Evolutionary conservation across 2,797 vertebrate genomes (phyloP).

Genomic region (Anas georgica): DNA sequence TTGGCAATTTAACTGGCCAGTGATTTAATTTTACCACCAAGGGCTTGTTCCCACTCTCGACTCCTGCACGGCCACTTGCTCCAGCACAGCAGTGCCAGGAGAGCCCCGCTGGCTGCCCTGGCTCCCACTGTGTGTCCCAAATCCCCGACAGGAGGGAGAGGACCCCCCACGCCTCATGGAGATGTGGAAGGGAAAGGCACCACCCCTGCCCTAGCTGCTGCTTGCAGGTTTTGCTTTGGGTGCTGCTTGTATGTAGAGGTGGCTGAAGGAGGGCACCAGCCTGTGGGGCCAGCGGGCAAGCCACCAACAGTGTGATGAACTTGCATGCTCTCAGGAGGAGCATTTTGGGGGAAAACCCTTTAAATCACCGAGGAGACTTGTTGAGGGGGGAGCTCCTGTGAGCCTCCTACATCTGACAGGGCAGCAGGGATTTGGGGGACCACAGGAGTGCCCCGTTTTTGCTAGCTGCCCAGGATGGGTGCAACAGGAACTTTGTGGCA

Average conservation of each 20-base stretch:
- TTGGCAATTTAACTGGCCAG: background rate
- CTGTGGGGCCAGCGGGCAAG: fast-evolving
- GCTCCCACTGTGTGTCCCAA: background rate
- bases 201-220: background rate
- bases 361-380: background rate
- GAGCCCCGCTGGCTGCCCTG: background rate
- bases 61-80: background rate
- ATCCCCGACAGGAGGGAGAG: background rate
- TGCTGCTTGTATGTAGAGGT: fast-evolving
- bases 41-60: background rate
- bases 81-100: background rate
- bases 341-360: background rate
- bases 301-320: background rate
- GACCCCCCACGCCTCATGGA: background rate
- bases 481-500: background rate
- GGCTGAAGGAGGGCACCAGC: fast-evolving
- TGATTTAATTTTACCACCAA: background rate
- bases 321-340: background rate
- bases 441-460: background rate
- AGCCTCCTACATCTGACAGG: fast-evolving
- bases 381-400: background rate
- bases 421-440: background rate
- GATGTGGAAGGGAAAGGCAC: background rate
- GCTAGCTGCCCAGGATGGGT: background rate
- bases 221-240: background rate